phyloP scores from a whole-genome alignment of 2,888 invertebrate species.

The Yponomeuta plumbellus region DNA sequence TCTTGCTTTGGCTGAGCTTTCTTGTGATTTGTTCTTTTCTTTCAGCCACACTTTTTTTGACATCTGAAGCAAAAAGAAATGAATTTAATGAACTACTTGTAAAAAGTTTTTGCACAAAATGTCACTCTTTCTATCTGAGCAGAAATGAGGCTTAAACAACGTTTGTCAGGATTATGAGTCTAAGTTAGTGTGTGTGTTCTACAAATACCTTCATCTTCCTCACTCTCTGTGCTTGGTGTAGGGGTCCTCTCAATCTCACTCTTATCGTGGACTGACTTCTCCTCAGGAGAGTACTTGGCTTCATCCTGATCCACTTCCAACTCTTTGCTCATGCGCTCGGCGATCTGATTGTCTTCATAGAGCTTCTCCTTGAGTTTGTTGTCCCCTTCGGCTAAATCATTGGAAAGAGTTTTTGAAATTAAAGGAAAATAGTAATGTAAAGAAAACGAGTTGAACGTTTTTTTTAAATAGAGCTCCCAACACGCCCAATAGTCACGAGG shows the following conservation, averaged over 20 bases:
- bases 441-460: no score
- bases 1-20: conserved; percentile 81
- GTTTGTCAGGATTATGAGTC: no score
- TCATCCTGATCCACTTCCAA: conserved; percentile 77
- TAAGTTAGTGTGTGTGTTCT: no score
- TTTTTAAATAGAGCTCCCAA: no score
- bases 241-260: conserved; percentile 75
- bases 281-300: conserved; percentile 87
- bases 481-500: no score
- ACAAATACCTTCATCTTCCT: conserved; percentile 66
- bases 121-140: no score
- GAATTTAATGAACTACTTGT: neutral
- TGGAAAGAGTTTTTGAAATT: neutral
- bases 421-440: no score
- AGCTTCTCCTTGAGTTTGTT: conserved; percentile 67
- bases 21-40: conserved; percentile 85
- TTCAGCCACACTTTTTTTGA: conserved; percentile 85
- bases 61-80: conserved; percentile 37
- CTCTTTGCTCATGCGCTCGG: conserved; percentile 51
- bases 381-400: conserved; percentile 59
- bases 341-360: conserved; percentile 54
- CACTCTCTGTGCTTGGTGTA: conserved; percentile 68
- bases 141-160: no score
- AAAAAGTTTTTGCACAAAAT: neutral
- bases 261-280: conserved; percentile 82